Evolutionary conservation across 2,113 vertebrate species (phyloP).

Genomic region (Bujurquina vittata): DNA sequence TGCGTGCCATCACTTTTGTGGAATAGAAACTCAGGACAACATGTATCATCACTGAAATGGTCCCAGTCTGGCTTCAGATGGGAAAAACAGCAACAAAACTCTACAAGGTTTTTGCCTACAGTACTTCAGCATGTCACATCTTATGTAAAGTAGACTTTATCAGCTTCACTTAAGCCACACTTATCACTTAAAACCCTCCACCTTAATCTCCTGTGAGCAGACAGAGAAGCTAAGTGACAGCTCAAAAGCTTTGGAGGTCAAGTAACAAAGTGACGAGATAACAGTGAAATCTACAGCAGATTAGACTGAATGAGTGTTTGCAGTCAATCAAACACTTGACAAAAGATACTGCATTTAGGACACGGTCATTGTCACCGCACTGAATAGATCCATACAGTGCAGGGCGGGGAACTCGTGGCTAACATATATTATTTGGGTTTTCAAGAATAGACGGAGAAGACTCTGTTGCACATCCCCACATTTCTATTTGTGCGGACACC

Average conservation of each 20-base stretch:
- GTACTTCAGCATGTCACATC: neutral
- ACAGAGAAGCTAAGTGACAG: slow-evolving; percentile 28
- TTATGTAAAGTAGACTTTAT: slow-evolving; percentile 26
- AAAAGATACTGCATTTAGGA: neutral
- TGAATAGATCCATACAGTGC: slow-evolving; percentile 1
- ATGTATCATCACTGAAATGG: neutral
- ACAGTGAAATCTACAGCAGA: slow-evolving; percentile 5
- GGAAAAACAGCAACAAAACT: neutral
- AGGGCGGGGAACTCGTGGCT: neutral
- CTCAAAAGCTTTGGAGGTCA: slow-evolving; percentile 33
- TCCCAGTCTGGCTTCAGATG: neutral
- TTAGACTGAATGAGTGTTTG: slow-evolving; percentile 14
- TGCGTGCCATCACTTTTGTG: neutral
- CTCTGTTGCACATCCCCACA: neutral
- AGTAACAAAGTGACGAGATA: slow-evolving; percentile 39
- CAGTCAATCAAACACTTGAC: slow-evolving; percentile 10
- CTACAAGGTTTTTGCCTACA: neutral
- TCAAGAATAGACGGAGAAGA: neutral
- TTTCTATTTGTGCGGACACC: slow-evolving; percentile 35
- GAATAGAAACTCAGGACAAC: neutral
- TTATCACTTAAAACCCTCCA: slow-evolving; percentile 18
- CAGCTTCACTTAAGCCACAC: slow-evolving; percentile 32
- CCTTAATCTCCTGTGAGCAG: slow-evolving; percentile 31
- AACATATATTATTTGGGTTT: slow-evolving; percentile 13
- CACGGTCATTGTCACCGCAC: neutral